Conservation (phyloP, 2,888 invertebrate genomes). For the Copidosoma aretas region DNA sequence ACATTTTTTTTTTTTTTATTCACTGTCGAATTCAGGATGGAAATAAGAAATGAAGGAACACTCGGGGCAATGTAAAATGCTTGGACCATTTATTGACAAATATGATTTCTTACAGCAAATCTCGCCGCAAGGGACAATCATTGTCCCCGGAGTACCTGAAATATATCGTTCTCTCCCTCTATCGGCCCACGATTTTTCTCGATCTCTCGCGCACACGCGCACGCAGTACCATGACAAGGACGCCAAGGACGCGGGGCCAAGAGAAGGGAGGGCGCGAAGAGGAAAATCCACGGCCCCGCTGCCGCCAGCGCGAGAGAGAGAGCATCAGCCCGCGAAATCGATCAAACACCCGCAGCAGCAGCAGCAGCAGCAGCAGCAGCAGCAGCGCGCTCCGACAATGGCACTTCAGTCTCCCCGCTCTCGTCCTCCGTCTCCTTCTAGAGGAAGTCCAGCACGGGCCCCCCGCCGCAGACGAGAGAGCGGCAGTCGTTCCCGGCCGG, state of each 20-base stretch:
- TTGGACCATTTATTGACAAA: constrained; percentile 40
- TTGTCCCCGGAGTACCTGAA: neutral
- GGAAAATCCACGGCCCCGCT: neutral
- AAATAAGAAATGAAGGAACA: neutral
- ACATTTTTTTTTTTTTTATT: no score
- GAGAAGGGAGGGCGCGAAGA: no score
- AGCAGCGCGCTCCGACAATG: no score
- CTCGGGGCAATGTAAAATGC: constrained; percentile 14
- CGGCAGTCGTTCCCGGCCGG: constrained; percentile 5
- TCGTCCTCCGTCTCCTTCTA: constrained; percentile 7
- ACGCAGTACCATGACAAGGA: no score
- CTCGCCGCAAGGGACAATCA: neutral
- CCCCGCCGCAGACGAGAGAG: constrained; percentile 7
- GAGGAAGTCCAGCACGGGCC: constrained; percentile 28
- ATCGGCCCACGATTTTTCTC: neutral
- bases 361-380: no score
- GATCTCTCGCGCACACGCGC: neutral
- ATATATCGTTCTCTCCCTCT: neutral
- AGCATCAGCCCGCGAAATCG: no score
- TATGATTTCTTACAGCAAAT: constrained; percentile 12
- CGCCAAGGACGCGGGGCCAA: no score
- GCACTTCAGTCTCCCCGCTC: no score
- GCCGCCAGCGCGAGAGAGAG: no score
- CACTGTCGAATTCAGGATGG: neutral
- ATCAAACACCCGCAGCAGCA: no score